A percentile compares a stretch with the other conserved stretches of the same genome.
Evolutionary conservation across 2,113 vertebrate species (phyloP).

Genomic region (Hypomesus transpacificus): DNA sequence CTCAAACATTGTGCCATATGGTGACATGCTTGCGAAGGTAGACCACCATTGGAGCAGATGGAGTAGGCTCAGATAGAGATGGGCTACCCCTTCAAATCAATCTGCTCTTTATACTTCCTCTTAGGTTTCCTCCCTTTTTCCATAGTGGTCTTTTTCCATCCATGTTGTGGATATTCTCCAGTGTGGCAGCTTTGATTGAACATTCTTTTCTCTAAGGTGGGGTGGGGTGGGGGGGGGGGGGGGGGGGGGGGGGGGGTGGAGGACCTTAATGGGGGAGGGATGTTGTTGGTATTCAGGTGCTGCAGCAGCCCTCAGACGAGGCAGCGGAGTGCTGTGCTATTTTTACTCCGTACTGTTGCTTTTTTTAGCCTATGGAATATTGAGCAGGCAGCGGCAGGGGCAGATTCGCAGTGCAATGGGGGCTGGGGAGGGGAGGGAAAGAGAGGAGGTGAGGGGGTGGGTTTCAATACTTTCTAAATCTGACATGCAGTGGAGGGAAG

Average conservation of each 20-base stretch:
- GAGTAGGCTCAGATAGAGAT: no score
- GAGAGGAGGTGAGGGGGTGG: constrained; percentile 44
- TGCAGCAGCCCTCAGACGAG: constrained; percentile 85
- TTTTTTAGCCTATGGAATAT: constrained; percentile 85
- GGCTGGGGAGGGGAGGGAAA: constrained; percentile 34
- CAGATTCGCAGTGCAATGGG: constrained; percentile 47
- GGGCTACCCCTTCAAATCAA: no score
- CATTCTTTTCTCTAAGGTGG: not conserved
- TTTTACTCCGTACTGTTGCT: constrained; percentile 81
- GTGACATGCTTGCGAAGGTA: no score
- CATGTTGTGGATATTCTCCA: no score
- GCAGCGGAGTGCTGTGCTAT: constrained; percentile 91
- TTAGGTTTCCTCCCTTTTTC: no score
- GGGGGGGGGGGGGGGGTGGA: constrained; percentile 23
- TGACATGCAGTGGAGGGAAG: constrained; percentile 49
- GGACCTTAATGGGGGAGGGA: constrained; percentile 38
- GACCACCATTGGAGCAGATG: no score
- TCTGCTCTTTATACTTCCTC: no score
- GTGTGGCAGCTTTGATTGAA: not conserved
- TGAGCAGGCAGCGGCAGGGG: constrained; percentile 72
- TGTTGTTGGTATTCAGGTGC: constrained; percentile 89
- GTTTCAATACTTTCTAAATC: constrained; percentile 74
- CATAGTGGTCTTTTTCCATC: no score
- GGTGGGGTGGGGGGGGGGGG: not conserved
- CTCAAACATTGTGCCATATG: no score